Conservation (phyloP, 2,797 vertebrate genomes). For the Australoheros facetus region DNA sequence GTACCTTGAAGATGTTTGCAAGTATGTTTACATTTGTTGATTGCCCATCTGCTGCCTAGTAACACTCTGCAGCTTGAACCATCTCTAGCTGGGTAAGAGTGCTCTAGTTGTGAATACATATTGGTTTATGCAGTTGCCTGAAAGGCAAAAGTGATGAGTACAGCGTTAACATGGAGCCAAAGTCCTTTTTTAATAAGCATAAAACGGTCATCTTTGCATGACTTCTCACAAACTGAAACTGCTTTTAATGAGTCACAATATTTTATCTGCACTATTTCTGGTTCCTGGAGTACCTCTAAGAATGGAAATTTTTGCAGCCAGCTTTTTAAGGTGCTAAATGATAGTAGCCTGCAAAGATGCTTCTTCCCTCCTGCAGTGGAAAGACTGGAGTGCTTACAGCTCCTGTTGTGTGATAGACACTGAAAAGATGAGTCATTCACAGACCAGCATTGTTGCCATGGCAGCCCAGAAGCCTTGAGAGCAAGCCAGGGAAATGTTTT, state of each 20-base stretch:
- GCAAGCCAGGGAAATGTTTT: slow-evolving; percentile 67
- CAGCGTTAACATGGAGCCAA: background rate
- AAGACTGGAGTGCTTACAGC: slow-evolving; percentile 60
- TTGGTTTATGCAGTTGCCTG: background rate
- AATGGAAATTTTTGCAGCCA: slow-evolving; percentile 12
- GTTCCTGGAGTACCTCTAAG: background rate
- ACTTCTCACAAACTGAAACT: background rate
- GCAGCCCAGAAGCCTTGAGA: slow-evolving; percentile 75
- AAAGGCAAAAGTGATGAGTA: background rate
- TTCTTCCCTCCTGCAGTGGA: slow-evolving; percentile 59
- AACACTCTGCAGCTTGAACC: background rate
- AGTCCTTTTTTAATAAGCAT: background rate
- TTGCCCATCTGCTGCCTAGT: slow-evolving; percentile 12
- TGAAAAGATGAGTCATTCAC: slow-evolving; percentile 78
- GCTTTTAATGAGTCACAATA: background rate
- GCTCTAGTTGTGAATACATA: background rate
- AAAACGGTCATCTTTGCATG: background rate
- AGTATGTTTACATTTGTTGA: slow-evolving; percentile 18
- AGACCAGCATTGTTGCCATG: slow-evolving; percentile 76
- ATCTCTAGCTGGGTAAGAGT: background rate
- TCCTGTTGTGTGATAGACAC: slow-evolving; percentile 73
- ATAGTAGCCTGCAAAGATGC: slow-evolving; percentile 49
- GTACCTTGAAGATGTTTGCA: too few relatives aligned
- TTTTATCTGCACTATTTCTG: background rate
- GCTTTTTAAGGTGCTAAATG: slow-evolving; percentile 36